phyloP scores from a whole-genome alignment of 1,140 invertebrate species.

The Aleiodes sp. region DNA sequence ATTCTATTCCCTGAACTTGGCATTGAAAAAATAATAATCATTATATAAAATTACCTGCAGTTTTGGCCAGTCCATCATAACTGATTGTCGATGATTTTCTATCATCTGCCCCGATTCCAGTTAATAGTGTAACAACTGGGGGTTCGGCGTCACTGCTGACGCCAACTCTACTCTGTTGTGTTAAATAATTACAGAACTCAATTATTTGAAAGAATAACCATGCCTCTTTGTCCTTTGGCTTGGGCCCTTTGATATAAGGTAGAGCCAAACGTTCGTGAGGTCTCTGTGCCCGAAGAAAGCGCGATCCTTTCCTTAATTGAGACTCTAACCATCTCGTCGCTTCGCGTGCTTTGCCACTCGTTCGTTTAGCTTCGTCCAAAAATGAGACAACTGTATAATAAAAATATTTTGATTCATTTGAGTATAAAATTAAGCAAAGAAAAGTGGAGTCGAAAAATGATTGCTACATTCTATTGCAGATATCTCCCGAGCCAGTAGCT shows the following conservation, averaged over 20 bases:
- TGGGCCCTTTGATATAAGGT: conserved; percentile 78
- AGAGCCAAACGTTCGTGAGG: conserved; percentile 79
- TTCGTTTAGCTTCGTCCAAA: conserved; percentile 85
- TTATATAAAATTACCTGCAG: conserved; percentile 66
- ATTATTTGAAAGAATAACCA: conserved; percentile 76
- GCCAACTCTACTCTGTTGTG: conserved; percentile 68
- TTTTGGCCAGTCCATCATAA: conserved; percentile 68
- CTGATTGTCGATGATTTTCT: conserved; percentile 56
- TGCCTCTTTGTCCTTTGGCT: conserved; percentile 74
- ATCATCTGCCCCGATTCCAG: conserved; percentile 63
- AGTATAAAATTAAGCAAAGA: too few relatives aligned
- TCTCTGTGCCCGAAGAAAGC: conserved; percentile 83
- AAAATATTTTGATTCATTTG: too few relatives aligned
- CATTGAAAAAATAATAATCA: background rate
- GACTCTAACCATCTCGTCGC: conserved; percentile 91
- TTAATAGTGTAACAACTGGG: conserved; percentile 71
- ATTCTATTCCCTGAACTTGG: background rate
- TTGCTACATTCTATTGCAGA: too few relatives aligned
- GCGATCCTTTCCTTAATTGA: conserved; percentile 84
- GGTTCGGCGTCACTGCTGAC: conserved; percentile 62
- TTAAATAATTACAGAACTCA: conserved; percentile 76
- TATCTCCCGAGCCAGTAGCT: too few relatives aligned
- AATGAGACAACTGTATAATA: conserved; percentile 79
- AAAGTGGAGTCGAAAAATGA: too few relatives aligned
- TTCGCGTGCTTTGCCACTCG: conserved; percentile 80